Evolutionary conservation across 2,888 invertebrate genomes (phyloP).

Genomic region (Noctua pronuba): DNA sequence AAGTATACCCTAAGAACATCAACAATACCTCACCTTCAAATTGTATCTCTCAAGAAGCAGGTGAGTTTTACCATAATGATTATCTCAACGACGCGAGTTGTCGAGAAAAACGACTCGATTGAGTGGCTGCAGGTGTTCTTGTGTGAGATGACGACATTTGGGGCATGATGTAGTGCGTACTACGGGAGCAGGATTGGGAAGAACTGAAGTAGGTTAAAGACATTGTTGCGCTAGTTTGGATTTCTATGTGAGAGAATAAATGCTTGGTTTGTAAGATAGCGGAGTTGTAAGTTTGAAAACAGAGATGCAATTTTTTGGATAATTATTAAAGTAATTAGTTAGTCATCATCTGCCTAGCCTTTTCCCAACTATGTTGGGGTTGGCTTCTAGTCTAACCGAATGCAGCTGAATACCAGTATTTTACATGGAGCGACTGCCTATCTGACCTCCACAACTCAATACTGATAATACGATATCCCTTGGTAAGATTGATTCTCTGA

Average conservation of each 20-base stretch:
- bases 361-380: too few species aligned
- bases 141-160: background rate
- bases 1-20: slow-evolving; percentile 16
- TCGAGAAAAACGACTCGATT: background rate
- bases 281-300: background rate
- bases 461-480: too few species aligned
- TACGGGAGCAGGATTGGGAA: background rate
- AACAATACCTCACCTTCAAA: slow-evolving; percentile 17
- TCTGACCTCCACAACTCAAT: too few species aligned
- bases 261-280: background rate
- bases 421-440: too few species aligned
- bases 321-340: background rate
- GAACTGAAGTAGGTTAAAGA: background rate
- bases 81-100: slow-evolving; percentile 8
- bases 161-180: background rate
- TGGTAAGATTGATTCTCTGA: too few species aligned
- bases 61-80: slow-evolving; percentile 44
- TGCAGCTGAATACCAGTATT: too few species aligned
- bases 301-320: background rate
- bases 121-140: slow-evolving; percentile 1
- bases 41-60: slow-evolving; percentile 35
- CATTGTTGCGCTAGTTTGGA: background rate
- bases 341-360: background rate
- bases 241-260: too few species aligned
- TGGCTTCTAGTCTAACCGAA: too few species aligned